These are phyloP conservation scores for Labrus mixtus DNA, from an alignment of 2,113 vertebrate species.

Conservation along the genomic window DNA sequence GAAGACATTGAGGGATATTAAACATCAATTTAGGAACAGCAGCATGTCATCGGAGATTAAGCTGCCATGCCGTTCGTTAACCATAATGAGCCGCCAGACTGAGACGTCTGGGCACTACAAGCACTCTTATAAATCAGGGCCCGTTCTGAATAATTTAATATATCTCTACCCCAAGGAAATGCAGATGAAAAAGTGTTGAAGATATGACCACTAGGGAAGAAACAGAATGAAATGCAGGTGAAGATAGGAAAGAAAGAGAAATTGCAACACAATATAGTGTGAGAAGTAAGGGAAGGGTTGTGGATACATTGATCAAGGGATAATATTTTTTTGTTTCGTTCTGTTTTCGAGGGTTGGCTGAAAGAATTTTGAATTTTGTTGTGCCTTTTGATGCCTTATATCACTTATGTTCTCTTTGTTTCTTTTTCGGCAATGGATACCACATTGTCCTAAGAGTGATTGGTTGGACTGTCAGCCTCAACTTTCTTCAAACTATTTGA, in stretches of 20 bases:
- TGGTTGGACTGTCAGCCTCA: no score
- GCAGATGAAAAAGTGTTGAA: background rate
- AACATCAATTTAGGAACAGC: constrained; percentile 19
- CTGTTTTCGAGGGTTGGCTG: no score
- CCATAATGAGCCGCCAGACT: constrained; percentile 58
- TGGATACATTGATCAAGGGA: no score
- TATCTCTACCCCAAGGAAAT: constrained; percentile 52
- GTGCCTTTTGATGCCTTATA: no score
- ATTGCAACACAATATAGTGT: constrained; percentile 1
- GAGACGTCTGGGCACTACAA: constrained; percentile 57
- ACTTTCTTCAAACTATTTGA: no score
- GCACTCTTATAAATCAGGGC: constrained; percentile 69
- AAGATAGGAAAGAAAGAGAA: constrained; percentile 5
- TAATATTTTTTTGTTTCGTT: no score
- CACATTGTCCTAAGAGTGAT: no score
- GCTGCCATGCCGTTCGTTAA: constrained; percentile 18
- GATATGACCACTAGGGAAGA: constrained; percentile 32
- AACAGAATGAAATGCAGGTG: background rate
- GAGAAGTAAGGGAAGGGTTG: background rate
- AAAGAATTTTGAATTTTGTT: no score
- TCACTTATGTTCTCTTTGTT: no score
- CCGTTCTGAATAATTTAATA: constrained; percentile 70
- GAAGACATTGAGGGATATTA: constrained; percentile 37
- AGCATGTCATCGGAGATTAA: constrained; percentile 48
- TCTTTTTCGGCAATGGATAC: no score